These are phyloP conservation scores for Trissonchulus latispiculum DNA, from an alignment of 2,888 invertebrate species.

Conservation along the genomic window DNA sequence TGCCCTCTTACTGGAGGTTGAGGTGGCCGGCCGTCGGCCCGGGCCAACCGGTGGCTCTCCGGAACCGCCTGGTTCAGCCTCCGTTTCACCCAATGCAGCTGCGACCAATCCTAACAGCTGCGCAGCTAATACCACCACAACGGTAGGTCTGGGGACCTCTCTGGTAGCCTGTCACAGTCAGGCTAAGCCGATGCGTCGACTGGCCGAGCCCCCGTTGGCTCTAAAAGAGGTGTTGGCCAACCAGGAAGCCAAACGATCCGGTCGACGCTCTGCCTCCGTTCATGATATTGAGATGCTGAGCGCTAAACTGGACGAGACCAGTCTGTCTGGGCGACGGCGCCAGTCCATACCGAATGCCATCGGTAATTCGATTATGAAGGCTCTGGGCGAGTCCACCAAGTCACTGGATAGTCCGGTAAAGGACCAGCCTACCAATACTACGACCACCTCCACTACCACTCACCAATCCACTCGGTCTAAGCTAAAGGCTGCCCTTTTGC, in stretches of 20 bases:
- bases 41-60: too few relatives aligned
- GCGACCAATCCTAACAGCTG: neutral
- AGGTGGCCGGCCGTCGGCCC: neutral
- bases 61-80: too few relatives aligned
- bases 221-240: too few relatives aligned
- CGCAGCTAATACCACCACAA: too few relatives aligned
- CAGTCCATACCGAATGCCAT: too few relatives aligned
- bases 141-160: too few relatives aligned
- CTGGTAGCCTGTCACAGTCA: too few relatives aligned
- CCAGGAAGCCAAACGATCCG: too few relatives aligned
- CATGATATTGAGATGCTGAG: conserved; percentile 31
- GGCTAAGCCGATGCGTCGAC: neutral
- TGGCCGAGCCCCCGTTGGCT: neutral
- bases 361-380: neutral
- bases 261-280: neutral
- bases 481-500: conserved; percentile 10
- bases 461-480: neutral
- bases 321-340: neutral
- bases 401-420: too few relatives aligned
- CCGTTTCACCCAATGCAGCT: too few relatives aligned
- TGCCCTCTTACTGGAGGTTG: neutral
- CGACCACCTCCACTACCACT: too few relatives aligned
- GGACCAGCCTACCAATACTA: too few relatives aligned
- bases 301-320: conserved; percentile 23
- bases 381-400: neutral